Evolutionary conservation across 2,797 vertebrate genomes (phyloP).

Genomic region (Sciurus carolinensis): DNA sequence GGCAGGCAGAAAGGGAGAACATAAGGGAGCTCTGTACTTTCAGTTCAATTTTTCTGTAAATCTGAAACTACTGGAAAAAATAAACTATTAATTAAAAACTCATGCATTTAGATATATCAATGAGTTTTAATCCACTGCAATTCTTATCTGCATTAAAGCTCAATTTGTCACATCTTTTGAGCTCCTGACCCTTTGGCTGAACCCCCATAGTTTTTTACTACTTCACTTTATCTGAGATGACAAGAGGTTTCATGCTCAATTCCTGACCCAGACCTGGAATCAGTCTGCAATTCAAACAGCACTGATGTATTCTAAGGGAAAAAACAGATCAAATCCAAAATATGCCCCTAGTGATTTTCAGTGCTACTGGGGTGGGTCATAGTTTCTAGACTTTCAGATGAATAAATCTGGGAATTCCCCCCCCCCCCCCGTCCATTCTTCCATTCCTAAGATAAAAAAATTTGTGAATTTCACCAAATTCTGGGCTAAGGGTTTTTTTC

Average conservation of each 20-base stretch:
- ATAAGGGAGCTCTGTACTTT: background rate
- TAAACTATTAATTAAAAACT: background rate
- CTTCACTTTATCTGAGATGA: background rate
- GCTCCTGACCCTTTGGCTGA: background rate
- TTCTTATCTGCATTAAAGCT: background rate
- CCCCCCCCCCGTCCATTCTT: background rate
- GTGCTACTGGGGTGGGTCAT: background rate
- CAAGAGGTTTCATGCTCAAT: background rate
- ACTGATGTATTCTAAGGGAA: background rate
- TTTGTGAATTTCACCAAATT: conserved; percentile 13
- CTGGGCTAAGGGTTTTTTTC: background rate
- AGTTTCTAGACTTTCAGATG: background rate
- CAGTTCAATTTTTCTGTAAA: background rate
- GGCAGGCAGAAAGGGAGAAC: background rate
- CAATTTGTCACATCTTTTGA: background rate
- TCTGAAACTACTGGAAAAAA: background rate
- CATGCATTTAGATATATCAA: background rate
- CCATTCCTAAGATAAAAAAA: background rate
- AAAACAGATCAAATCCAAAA: background rate
- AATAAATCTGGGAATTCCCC: background rate
- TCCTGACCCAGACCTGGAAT: background rate
- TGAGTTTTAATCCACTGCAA: background rate
- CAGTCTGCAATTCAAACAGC: background rate
- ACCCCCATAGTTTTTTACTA: background rate
- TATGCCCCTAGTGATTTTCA: background rate